These are phyloP conservation scores for Diogma glabrata DNA, from an alignment of 2,888 invertebrate species.

Conservation along the genomic window DNA sequence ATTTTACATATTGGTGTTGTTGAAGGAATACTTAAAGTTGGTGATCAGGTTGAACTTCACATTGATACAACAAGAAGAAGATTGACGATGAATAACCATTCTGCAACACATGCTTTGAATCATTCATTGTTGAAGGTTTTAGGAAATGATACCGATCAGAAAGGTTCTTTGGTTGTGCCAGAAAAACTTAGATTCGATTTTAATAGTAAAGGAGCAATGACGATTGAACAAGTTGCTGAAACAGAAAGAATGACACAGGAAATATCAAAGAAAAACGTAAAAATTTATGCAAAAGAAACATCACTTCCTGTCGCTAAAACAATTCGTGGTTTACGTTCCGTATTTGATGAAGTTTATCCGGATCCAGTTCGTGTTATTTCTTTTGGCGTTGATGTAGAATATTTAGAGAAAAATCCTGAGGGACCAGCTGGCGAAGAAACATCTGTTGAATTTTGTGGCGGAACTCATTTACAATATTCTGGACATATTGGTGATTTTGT, in stretches of 20 bases:
- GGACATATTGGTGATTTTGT: slow-evolving; percentile 93
- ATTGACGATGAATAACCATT: slow-evolving; percentile 97
- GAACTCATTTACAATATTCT: slow-evolving; percentile 85
- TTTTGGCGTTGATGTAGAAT: slow-evolving; percentile 84
- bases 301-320: slow-evolving; percentile 76
- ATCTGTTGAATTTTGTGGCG: slow-evolving; percentile 98
- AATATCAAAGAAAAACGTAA: slow-evolving; percentile 61
- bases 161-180: slow-evolving; percentile 94
- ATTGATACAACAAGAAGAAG: slow-evolving; percentile 77
- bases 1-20: slow-evolving; percentile 85
- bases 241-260: slow-evolving; percentile 70
- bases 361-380: slow-evolving; percentile 92
- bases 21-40: slow-evolving; percentile 71
- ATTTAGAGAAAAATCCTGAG: slow-evolving; percentile 76
- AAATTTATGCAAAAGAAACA: slow-evolving; percentile 81
- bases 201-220: slow-evolving; percentile 87
- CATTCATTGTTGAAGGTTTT: slow-evolving; percentile 84
- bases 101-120: slow-evolving; percentile 95
- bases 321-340: slow-evolving; percentile 85
- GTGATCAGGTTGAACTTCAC: slow-evolving; percentile 70
- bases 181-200: slow-evolving; percentile 97
- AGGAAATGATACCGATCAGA: slow-evolving; percentile 85
- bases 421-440: slow-evolving; percentile 67
- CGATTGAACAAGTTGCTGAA: slow-evolving; percentile 72
- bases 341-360: slow-evolving; percentile 98